Evolutionary conservation across 1,140 invertebrate species (phyloP), one percentile per base, ranked within the genome.

Genomic region (Delia radicum): DNA sequence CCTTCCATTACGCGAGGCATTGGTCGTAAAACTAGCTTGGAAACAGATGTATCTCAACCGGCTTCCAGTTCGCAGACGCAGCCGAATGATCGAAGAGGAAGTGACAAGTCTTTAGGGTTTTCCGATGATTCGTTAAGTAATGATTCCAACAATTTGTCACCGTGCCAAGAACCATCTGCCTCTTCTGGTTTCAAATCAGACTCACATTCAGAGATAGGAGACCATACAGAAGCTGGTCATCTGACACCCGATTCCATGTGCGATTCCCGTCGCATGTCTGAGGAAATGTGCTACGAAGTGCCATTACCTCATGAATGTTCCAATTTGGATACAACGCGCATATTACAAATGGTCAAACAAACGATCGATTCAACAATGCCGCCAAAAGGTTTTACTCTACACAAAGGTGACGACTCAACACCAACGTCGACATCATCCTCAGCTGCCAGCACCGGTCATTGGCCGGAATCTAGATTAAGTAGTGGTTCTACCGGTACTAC

Each of bases 1-100:
- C 94, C 92, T 21, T 94, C 92, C 15, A 95, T 94, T 77, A 95
- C 92, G 13, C 89, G 92, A 73, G 93, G 94, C 2, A 95, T 94
- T 63, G 93, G 93, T 18, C 82, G 90, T 21, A 91, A 91, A 79
- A 88, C 89, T 7, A 91, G 90, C 74, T 87, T 91, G 46, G 91
- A 91, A 76, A 89, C 87, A n/a, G 89, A 89, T 74, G 29, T 75
- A 78, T 1, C 78, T 24, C 13, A 33, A 69, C 21, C 24, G 7
- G 31, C 18, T 42, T 42, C 63, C 13, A 46, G 48, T 73, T 48
- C 76, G 79, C 42, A n/a, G n/a, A 87, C 87, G 76, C 79, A 55
- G 24, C 31, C 65, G 10, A 24, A 18, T 6, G 65, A 69, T 26
- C 33, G 86, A 29, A 82, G 89, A 27, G 89, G 89, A 3, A 86